A percentile compares a stretch with the other conserved stretches of the same genome.
phyloP scores from a whole-genome alignment of 92 coral and sea anemone genomes.

The Epizoanthus rinbou region DNA sequence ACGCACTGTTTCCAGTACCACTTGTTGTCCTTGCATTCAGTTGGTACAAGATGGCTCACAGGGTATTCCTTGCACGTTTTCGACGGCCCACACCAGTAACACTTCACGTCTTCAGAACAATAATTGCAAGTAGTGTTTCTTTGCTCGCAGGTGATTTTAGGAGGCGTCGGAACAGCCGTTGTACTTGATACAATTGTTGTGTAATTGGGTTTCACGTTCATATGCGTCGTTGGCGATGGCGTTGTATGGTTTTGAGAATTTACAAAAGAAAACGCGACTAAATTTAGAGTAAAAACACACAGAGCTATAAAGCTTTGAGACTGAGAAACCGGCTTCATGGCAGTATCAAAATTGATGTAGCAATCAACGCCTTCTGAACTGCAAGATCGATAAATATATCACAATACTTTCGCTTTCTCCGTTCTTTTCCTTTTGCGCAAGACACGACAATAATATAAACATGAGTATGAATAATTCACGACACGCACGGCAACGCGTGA shows the following conservation, averaged over 20 bases:
- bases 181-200: slow-evolving; percentile 52
- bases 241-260: slow-evolving; percentile 1
- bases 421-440: no score
- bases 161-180: slow-evolving; percentile 16
- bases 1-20: slow-evolving; percentile 95
- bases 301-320: background rate
- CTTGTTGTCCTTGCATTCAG: slow-evolving; percentile 75
- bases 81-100: slow-evolving; percentile 84
- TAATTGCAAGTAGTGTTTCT: slow-evolving; percentile 71
- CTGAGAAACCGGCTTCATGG: background rate
- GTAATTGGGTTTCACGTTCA: slow-evolving; percentile 6
- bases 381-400: background rate
- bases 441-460: no score
- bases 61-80: slow-evolving; percentile 65
- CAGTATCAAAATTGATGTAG: no score
- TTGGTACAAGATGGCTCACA: slow-evolving; percentile 64
- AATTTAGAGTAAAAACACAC: background rate
- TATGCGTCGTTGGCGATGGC: slow-evolving; percentile 15
- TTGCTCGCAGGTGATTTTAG: slow-evolving; percentile 55
- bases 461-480: slow-evolving; percentile 4
- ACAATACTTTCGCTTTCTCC: background rate
- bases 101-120: slow-evolving; percentile 68
- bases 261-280: background rate
- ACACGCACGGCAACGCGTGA: slow-evolving; percentile 5
- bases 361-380: background rate